These are phyloP conservation scores for Drosophila siamana DNA, from an alignment of 2,888 invertebrate genomes.

Conservation along the genomic window DNA sequence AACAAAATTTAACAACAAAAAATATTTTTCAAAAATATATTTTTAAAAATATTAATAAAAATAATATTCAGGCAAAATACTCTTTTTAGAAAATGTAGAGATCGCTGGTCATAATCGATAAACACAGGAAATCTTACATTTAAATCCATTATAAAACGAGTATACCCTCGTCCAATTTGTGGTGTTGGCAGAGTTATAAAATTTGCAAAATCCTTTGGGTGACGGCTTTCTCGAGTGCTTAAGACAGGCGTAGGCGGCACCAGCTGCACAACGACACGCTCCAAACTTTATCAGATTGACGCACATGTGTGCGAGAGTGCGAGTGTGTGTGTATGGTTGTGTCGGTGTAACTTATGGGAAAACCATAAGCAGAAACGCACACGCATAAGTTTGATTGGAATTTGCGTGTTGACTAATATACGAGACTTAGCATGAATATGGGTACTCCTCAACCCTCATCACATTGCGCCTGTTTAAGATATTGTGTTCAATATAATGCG, in stretches of 20 bases:
- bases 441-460: not conserved
- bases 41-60: too few species aligned
- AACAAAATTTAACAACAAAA: too few species aligned
- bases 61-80: too few species aligned
- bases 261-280: conserved; percentile 39
- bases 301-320: not conserved
- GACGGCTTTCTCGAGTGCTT: conserved; percentile 3
- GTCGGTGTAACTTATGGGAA: conserved; percentile 4
- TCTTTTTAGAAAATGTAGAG: too few species aligned
- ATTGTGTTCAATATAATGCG: conserved; percentile 46
- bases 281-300: not conserved
- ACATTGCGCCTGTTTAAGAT: conserved; percentile 5
- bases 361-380: conserved; percentile 12
- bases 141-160: not conserved
- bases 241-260: conserved; percentile 10
- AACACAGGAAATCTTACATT: not conserved
- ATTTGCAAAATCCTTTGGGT: conserved; percentile 6
- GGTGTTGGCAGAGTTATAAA: not conserved
- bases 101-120: too few species aligned
- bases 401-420: conserved; percentile 6
- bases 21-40: too few species aligned
- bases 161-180: not conserved
- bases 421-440: not conserved
- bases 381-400: conserved; percentile 51
- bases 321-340: not conserved